phyloP scores from a whole-genome alignment of 2,888 invertebrate species.

The Drosophila formosana region DNA sequence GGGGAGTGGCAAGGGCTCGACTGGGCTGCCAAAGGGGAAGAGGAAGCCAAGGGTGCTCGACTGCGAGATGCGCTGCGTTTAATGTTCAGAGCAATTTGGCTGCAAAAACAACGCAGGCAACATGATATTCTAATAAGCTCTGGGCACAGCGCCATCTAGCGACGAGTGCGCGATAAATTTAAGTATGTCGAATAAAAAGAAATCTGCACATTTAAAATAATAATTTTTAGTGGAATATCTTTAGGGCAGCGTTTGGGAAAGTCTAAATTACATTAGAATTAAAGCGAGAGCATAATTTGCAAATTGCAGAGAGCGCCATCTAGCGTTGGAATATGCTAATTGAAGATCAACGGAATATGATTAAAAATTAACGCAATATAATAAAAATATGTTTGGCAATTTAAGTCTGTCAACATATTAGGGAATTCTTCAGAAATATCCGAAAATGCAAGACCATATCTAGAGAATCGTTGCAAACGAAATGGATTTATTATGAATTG shows the following conservation, averaged over 20 bases:
- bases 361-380: no score
- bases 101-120: constrained; percentile 13
- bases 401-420: no score
- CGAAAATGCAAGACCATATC: no score
- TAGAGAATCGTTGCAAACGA: no score
- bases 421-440: no score
- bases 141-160: constrained; percentile 42
- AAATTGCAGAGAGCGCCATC: background rate
- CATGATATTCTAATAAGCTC: constrained; percentile 50
- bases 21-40: background rate
- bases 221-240: background rate
- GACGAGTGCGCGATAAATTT: constrained; percentile 11
- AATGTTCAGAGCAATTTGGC: constrained; percentile 51
- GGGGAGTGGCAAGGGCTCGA: background rate
- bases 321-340: background rate
- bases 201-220: constrained; percentile 22
- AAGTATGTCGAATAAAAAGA: constrained; percentile 7
- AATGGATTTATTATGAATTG: no score
- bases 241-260: background rate
- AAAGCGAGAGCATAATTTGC: background rate
- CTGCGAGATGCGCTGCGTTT: constrained; percentile 41
- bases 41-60: constrained; percentile 43
- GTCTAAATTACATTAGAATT: background rate
- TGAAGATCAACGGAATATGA: no score
- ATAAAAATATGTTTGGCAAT: no score